Evolutionary conservation across 2,113 vertebrate species (phyloP).

Genomic region (Sylvietta virens): DNA sequence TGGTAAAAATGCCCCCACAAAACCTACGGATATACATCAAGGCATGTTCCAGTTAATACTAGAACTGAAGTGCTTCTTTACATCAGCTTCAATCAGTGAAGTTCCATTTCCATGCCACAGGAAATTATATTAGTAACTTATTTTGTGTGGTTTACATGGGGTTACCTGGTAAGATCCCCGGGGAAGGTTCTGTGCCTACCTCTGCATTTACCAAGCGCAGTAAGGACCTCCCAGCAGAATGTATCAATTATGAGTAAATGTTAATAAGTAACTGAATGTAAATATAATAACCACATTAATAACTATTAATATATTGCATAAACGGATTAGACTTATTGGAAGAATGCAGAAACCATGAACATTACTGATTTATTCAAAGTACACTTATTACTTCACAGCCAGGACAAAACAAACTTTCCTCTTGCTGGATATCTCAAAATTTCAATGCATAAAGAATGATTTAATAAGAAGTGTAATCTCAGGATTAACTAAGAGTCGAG

Average conservation of each 20-base stretch:
- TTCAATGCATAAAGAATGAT: background rate
- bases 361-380: background rate
- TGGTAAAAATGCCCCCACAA: background rate
- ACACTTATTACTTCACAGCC: background rate
- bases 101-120: background rate
- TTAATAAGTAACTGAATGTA: background rate
- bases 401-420: background rate
- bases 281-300: background rate
- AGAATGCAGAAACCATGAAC: background rate
- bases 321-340: background rate
- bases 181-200: rapidly evolving
- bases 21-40: background rate
- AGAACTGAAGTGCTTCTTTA: background rate
- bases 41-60: background rate
- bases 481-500: background rate
- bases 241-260: background rate
- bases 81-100: background rate
- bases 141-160: background rate
- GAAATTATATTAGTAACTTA: background rate
- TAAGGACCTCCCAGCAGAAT: background rate
- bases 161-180: background rate
- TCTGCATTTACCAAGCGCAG: background rate
- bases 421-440: background rate
- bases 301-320: background rate
- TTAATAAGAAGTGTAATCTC: background rate